Evolutionary conservation across 2,113 vertebrate species (phyloP).

Genomic region (Axis porcinus): DNA sequence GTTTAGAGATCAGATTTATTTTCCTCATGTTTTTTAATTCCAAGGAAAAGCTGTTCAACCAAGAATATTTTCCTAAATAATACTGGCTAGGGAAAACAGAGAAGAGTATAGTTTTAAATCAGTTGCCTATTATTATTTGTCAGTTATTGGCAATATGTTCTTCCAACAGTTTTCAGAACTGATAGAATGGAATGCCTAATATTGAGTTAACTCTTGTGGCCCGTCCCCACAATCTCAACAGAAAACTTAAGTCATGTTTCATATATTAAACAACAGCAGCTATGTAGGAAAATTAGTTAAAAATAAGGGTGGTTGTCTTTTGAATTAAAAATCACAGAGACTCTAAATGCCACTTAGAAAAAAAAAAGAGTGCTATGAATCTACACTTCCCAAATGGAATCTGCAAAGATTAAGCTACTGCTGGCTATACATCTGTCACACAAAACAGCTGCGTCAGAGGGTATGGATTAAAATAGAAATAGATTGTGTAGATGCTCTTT

Average conservation of each 20-base stretch:
- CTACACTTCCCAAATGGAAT: conserved; percentile 67
- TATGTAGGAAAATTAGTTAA: conserved; percentile 51
- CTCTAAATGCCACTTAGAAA: conserved; percentile 69
- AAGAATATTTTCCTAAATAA: not conserved
- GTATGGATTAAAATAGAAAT: conserved; percentile 65
- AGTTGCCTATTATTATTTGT: not conserved
- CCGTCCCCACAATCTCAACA: not conserved
- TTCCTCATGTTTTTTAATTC: conserved; percentile 10
- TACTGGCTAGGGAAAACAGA: not conserved
- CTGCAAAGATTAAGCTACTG: conserved; percentile 58
- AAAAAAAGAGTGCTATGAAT: conserved; percentile 74
- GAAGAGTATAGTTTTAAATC: not conserved
- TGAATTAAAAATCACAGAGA: conserved; percentile 61
- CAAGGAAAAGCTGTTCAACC: not conserved
- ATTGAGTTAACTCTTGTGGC: not conserved
- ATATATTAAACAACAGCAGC: conserved; percentile 38
- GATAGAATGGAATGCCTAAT: not conserved
- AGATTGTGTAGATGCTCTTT: conserved; percentile 27
- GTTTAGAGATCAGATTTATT: not conserved
- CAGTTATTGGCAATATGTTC: not conserved
- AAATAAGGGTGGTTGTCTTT: conserved; percentile 34
- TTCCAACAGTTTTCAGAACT: conserved; percentile 48
- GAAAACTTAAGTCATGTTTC: conserved; percentile 2
- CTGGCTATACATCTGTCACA: conserved; percentile 71
- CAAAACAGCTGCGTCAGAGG: conserved; percentile 61